Percentiles rank a stretch among this genome's conserved stretches.
Conservation (phyloP, 2,113 vertebrate genomes). For the Zosterops pallidus region DNA sequence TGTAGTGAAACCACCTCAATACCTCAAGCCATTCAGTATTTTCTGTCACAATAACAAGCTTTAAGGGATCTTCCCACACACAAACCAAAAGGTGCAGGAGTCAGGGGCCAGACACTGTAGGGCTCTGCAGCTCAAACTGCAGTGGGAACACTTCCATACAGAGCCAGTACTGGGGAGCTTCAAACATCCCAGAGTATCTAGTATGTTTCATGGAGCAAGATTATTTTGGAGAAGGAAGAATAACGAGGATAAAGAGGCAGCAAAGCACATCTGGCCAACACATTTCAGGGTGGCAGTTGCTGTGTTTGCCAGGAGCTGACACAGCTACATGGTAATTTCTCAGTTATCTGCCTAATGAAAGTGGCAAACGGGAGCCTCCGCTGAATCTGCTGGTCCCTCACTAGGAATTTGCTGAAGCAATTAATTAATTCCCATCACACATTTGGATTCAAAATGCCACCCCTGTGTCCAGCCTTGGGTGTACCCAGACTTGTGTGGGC, state of each 20-base stretch:
- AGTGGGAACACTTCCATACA: neutral
- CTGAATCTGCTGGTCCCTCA: neutral
- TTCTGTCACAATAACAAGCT: neutral
- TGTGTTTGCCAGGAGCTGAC: neutral
- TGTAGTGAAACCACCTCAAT: neutral
- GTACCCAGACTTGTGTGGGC: neutral
- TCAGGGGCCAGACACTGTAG: neutral
- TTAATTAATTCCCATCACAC: neutral
- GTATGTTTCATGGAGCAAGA: rapidly evolving
- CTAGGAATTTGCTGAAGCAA: neutral
- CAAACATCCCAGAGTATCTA: neutral
- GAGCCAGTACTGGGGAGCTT: neutral
- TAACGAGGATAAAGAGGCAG: neutral
- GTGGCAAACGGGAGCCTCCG: neutral
- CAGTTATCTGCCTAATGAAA: neutral
- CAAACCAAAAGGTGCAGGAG: neutral
- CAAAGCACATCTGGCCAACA: rapidly evolving
- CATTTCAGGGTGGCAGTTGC: neutral
- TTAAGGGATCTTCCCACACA: neutral
- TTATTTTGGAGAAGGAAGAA: neutral
- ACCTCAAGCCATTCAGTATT: neutral
- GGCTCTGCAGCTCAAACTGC: neutral
- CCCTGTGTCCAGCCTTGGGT: rapidly evolving
- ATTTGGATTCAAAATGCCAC: neutral
- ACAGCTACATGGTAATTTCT: neutral